A percentile compares a stretch with the other conserved stretches of the same genome.
phyloP scores from a whole-genome alignment of 2,888 invertebrate species.

The Galerucella pusilla region DNA sequence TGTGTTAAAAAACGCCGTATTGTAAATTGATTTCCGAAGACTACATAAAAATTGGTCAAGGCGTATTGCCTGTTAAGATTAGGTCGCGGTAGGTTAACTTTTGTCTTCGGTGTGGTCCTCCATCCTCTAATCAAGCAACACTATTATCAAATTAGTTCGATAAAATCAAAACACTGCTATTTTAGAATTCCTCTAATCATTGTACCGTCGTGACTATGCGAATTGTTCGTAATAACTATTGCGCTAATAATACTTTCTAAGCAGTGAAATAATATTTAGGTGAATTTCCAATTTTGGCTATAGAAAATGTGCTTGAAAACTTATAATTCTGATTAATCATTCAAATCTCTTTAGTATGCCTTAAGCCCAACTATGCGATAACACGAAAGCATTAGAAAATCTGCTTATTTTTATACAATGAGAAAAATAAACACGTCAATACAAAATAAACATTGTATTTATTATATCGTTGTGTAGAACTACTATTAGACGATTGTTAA shows the following conservation, averaged over 20 bases:
- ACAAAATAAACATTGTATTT: neutral
- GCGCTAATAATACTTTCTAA: constrained; percentile 25
- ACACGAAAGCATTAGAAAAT: neutral
- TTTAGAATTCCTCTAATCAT: constrained; percentile 36
- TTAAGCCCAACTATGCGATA: neutral
- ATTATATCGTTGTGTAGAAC: too few species aligned
- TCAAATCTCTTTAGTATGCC: neutral
- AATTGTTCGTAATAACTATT: constrained; percentile 30
- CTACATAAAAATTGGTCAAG: neutral
- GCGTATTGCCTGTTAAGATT: constrained; percentile 3
- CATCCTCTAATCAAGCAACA: constrained; percentile 29
- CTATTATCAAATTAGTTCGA: constrained; percentile 35
- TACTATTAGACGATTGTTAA: too few species aligned
- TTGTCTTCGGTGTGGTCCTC: constrained; percentile 29
- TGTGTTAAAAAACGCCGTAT: neutral
- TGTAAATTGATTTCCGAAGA: neutral
- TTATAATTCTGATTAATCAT: constrained; percentile 4
- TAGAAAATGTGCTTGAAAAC: neutral
- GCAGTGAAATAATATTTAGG: constrained; percentile 24
- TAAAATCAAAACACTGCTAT: constrained; percentile 35
- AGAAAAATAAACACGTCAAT: neutral
- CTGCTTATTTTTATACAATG: neutral
- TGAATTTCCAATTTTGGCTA: constrained; percentile 26
- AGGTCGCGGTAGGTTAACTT: constrained; percentile 16
- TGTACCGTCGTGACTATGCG: constrained; percentile 30